Percentiles rank a stretch among this genome's conserved stretches.
These are phyloP conservation scores for Oscheius myriophilus DNA, from an alignment of 2,888 invertebrate species.

Conservation along the genomic window DNA sequence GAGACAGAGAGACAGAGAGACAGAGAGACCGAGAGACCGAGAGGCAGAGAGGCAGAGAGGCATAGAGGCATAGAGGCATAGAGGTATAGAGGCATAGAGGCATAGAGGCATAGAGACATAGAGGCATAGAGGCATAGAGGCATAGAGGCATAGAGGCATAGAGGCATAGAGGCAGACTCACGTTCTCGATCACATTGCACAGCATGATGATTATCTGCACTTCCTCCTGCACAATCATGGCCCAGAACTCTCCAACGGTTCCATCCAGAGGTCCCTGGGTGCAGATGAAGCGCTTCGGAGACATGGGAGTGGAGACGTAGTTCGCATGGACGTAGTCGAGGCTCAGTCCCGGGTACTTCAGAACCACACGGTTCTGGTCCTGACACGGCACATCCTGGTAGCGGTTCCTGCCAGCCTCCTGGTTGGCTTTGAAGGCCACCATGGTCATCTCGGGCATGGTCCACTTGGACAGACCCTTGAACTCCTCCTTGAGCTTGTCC, in stretches of 20 bases:
- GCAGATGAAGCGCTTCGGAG: conserved; percentile 56
- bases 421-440: conserved; percentile 46
- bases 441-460: conserved; percentile 46
- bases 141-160: too few species aligned
- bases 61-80: too few species aligned
- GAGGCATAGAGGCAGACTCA: too few species aligned
- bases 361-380: conserved; percentile 48
- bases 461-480: conserved; percentile 51
- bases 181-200: conserved; percentile 55
- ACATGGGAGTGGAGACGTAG: conserved; percentile 48
- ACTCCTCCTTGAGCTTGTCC: conserved; percentile 49
- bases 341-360: conserved; percentile 43
- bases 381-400: conserved; percentile 61
- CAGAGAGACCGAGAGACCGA: too few species aligned
- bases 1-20: too few species aligned
- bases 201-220: conserved; percentile 49
- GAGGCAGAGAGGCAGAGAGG: too few species aligned
- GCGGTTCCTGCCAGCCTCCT: conserved; percentile 35
- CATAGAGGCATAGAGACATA: too few species aligned
- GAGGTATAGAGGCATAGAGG: too few species aligned
- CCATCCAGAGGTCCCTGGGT: conserved; percentile 52
- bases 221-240: conserved; percentile 44
- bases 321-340: conserved; percentile 60
- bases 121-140: too few species aligned
- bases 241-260: conserved; percentile 48